Percentiles rank a stretch among this genome's conserved stretches.
Conservation (phyloP, 2,797 vertebrate species). For the Pteropus rufus region DNA sequence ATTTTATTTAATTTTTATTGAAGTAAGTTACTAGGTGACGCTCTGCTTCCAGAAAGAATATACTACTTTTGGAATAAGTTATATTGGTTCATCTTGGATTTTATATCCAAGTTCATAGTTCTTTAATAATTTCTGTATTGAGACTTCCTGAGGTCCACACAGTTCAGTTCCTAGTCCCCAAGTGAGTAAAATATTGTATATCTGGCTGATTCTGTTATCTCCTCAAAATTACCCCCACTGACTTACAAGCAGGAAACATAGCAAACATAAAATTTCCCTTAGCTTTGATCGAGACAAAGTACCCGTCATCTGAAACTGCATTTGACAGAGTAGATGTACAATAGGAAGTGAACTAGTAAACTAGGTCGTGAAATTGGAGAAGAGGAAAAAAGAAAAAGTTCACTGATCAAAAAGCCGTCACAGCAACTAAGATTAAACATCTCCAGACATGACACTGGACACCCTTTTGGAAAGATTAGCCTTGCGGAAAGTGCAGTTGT, state of each 20-base stretch:
- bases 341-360: conserved; percentile 79
- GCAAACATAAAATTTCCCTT: conserved; percentile 67
- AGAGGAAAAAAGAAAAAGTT: conserved; percentile 54
- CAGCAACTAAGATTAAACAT: neutral
- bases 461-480: conserved; percentile 62
- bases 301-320: conserved; percentile 75
- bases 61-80: neutral
- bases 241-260: conserved; percentile 68
- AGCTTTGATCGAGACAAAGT: conserved; percentile 80
- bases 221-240: neutral
- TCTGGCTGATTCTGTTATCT: neutral
- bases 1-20: conserved; percentile 63
- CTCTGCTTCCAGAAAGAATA: conserved; percentile 18
- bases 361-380: conserved; percentile 71
- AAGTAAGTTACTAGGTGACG: conserved; percentile 63
- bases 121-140: neutral
- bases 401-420: conserved; percentile 73
- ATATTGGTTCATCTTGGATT: neutral
- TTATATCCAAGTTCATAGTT: neutral
- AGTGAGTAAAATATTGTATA: neutral
- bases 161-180: neutral
- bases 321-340: conserved; percentile 74
- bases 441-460: conserved; percentile 55
- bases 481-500: neutral
- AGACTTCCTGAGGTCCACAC: neutral